phyloP scores from a whole-genome alignment of 2,113 vertebrate genomes.

The Andinoacara biseriatus region DNA sequence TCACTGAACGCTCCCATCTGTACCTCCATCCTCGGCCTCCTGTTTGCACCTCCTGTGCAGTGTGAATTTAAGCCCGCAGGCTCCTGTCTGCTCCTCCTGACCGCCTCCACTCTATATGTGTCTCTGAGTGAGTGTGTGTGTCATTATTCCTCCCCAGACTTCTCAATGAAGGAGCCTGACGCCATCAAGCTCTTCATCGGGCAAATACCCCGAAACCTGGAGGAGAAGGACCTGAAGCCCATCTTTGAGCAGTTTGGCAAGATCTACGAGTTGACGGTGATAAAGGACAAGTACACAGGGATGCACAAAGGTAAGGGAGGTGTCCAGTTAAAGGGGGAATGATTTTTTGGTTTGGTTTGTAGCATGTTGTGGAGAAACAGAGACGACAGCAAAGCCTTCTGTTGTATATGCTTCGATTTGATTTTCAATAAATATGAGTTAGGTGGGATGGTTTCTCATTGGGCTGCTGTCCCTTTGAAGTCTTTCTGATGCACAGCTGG shows the following conservation, averaged over 20 bases:
- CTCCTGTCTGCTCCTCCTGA: constrained; percentile 67
- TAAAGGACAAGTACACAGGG: constrained; percentile 99
- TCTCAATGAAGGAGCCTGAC: constrained; percentile 99
- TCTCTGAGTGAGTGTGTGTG: constrained; percentile 26
- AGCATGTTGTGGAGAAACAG: not conserved
- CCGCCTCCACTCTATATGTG: constrained; percentile 43
- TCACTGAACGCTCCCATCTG: constrained; percentile 63
- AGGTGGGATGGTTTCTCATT: constrained; percentile 22
- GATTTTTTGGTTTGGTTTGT: not conserved
- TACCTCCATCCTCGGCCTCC: constrained; percentile 66
- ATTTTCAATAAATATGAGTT: constrained; percentile 33
- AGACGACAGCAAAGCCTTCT: not conserved
- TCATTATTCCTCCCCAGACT: constrained; percentile 67
- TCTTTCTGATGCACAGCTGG: not conserved
- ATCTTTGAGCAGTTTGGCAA: constrained; percentile 99
- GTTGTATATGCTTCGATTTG: constrained; percentile 5
- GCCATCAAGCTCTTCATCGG: constrained; percentile 99
- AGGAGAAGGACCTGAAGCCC: constrained; percentile 99
- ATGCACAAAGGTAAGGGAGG: constrained; percentile 95
- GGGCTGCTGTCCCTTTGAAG: constrained; percentile 24
- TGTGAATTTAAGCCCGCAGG: constrained; percentile 73
- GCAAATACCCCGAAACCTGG: constrained; percentile 99
- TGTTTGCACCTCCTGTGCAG: constrained; percentile 77
- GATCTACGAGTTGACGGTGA: constrained; percentile 99
- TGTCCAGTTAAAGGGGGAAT: not conserved